Evolutionary conservation across 2,113 vertebrate genomes (phyloP).

Genomic region (Forbesichthys agassizii): DNA sequence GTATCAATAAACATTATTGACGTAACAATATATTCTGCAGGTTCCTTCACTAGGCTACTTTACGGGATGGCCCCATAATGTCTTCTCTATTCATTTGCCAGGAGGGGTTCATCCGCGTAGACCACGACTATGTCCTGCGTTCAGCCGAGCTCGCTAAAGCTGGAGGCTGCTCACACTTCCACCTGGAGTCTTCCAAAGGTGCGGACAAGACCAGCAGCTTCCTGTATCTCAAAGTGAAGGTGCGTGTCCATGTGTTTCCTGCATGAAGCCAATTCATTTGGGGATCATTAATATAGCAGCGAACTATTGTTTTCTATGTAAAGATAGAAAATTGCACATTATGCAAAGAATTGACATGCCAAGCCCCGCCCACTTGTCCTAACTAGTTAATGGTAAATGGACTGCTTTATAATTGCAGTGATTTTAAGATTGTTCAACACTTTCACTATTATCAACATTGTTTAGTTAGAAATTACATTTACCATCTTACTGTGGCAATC

Average conservation of each 20-base stretch:
- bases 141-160: conserved; percentile 87
- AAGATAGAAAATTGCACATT: too few relatives aligned
- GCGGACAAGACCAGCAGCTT: conserved; percentile 84
- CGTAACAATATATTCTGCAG: too few relatives aligned
- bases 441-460: too few relatives aligned
- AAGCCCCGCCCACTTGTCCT: too few relatives aligned
- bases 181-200: conserved; percentile 85
- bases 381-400: too few relatives aligned
- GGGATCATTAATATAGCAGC: not conserved
- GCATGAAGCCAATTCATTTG: not conserved
- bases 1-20: too few relatives aligned
- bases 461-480: too few relatives aligned
- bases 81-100: conserved; percentile 48
- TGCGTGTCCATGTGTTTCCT: conserved; percentile 44
- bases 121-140: conserved; percentile 89
- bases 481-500: not conserved
- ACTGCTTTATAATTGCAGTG: too few relatives aligned
- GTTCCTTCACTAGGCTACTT: too few relatives aligned
- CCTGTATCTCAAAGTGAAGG: conserved; percentile 90
- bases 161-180: conserved; percentile 89
- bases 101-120: conserved; percentile 89
- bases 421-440: too few relatives aligned
- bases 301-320: too few relatives aligned
- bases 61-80: not conserved
- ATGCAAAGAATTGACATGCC: too few relatives aligned